These are phyloP conservation scores for Dasyornis broadbenti DNA, from an alignment of 2,113 vertebrate species.

Conservation along the genomic window DNA sequence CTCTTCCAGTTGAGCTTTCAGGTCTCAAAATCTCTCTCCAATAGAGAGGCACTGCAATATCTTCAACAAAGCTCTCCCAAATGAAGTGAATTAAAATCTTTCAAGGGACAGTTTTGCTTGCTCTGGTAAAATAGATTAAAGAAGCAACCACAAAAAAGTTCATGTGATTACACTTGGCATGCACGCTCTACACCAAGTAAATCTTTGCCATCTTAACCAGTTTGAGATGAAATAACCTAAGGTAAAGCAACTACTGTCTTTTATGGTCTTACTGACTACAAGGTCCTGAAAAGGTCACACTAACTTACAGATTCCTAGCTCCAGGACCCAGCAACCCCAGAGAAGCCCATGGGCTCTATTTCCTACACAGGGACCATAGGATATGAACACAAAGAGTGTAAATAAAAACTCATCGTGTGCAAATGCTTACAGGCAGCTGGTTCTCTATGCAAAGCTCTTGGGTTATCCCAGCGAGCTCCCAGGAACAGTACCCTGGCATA, in stretches of 20 bases:
- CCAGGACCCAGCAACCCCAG: not conserved
- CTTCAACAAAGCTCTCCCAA: not conserved
- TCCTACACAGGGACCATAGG: not conserved
- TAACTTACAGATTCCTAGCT: not conserved
- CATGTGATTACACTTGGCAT: not conserved
- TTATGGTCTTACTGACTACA: not conserved
- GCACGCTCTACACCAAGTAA: not conserved
- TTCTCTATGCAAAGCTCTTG: not conserved
- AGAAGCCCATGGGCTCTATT: not conserved
- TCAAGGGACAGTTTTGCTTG: not conserved
- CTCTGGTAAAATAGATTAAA: not conserved
- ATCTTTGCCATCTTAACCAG: not conserved
- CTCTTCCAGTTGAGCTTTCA: not conserved
- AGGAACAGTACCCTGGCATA: not conserved
- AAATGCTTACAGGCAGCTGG: not conserved
- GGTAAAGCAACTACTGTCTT: not conserved
- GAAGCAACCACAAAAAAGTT: not conserved
- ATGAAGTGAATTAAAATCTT: not conserved
- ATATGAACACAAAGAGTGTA: not conserved
- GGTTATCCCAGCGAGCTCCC: not conserved
- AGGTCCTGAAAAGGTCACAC: not conserved
- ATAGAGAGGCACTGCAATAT: not conserved
- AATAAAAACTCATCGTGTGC: rapidly evolving
- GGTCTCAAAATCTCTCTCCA: not conserved
- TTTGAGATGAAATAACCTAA: not conserved